Base-by-base conservation (phyloP, 2,888 invertebrate species). In the Drosophila pseudotalamancana region DNA sequence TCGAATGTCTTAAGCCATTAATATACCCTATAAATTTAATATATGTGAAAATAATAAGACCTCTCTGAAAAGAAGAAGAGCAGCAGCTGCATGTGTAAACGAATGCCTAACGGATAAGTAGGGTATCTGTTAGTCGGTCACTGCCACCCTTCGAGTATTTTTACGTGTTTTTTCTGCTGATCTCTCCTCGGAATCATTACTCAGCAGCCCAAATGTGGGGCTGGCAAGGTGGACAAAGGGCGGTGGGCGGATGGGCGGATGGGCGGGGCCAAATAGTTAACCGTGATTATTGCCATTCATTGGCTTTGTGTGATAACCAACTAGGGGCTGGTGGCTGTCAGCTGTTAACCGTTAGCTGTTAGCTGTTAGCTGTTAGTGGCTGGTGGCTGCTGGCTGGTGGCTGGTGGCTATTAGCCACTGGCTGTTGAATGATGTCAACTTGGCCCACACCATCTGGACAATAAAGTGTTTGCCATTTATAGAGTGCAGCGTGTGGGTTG, bases 221-320 rank as follows among this genome's bases (percentile, higher is more conserved):
- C 19, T 18, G 25, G 14, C 32, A 23, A 39, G 40, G 19, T 11
- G 40, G 1, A 8, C 12, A 21, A 8, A 18, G 1, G 16, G 21
- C 42, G 19, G 25, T 9, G 25, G 32, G n/a, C n/a, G n/a, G n/a
- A n/a, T n/a, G n/a, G n/a, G n/a, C 14, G 1, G 43, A 29, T 43
- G 29, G 42, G 42, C 31, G 39, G 37, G 54, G 42, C 43, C 70
- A 72, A 71, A 61, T 71, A 66, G 75, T 59, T 82, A 66, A 62
- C 82, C 49, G 63, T 67, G 79, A 77, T 78, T 78, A 77, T 77
- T 77, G 72, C 72, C 82, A 82, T 77, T 77, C 79, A 82, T 77
- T 71, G 78, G 42, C 62, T 56, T 40, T 62, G 53, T 51, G 57
- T 71, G 78, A 66, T 71, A 81, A 81, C 82, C 72, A 60, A 57